Base-by-base conservation (phyloP, 2,888 invertebrate species). In the Dione juno region DNA sequence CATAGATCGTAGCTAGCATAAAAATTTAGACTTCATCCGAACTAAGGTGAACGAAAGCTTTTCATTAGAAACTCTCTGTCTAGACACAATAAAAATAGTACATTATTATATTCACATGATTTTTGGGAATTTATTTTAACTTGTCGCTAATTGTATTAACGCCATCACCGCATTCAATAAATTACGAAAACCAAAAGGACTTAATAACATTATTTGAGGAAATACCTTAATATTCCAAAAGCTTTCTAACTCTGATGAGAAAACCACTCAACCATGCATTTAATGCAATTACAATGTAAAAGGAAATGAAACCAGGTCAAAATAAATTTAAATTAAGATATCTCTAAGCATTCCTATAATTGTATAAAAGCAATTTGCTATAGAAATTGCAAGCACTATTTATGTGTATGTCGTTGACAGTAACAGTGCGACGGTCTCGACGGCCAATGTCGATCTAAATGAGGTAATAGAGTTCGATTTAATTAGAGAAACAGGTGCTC, bases 401-500 rank as follows among this genome's bases (percentile, higher is more conserved):
- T 79, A 79, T 80, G 77, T 79, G 75, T 75, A 76, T 75, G 75
- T 52, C 76, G 77, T 72, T 75, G 74, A 71, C 72, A 75, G 73
- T 72, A 73, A 74, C 76, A 75, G 77, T 74, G 77, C 78, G 75
- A 75, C 70, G 75, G 71, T 76, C 75, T 76, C 77, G 72, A 71
- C 69, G 75, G 75, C 69, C 76, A 75, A 75, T 75, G 75, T 73
- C 74, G 69, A 68, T 74, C 76, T 76, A 78, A 80, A 81, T 81
- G 77, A 78, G 77, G 75, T 79, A 78, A 77, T 76, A 70, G 77
- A 76, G 66, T 68, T 66, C 66, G 73, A 76, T 77, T 78, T 78
- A 76, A 81, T 80, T 79, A 78, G 77, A 79, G 78, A 75, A 77
- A 76, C 77, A 76, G 74, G 74, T 76, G 70, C 68, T 35, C 59